These are phyloP conservation scores for Anastatus disparis DNA, from an alignment of 1,140 invertebrate species.

Conservation along the genomic window DNA sequence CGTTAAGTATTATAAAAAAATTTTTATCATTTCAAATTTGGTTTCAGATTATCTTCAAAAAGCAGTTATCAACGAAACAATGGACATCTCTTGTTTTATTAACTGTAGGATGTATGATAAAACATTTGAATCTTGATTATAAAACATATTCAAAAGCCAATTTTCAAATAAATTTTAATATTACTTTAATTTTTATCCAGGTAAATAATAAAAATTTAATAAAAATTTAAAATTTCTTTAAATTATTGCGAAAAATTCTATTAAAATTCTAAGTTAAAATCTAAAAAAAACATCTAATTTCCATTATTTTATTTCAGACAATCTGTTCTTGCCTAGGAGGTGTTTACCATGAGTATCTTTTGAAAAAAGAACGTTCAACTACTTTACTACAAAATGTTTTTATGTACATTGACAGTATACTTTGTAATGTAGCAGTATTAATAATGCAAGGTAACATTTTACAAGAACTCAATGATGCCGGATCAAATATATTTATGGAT, in stretches of 20 bases:
- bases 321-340: conserved; percentile 94
- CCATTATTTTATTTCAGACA: conserved; percentile 74
- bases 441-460: conserved; percentile 72
- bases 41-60: conserved; percentile 86
- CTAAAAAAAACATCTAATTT: too few species aligned
- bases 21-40: too few species aligned
- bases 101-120: conserved; percentile 91
- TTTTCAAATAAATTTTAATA: conserved; percentile 74
- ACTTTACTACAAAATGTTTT: conserved; percentile 95
- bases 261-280: too few species aligned
- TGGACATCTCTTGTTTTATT: conserved; percentile 90
- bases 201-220: too few species aligned
- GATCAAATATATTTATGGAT: conserved; percentile 55
- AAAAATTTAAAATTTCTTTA: too few species aligned
- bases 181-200: conserved; percentile 77
- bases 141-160: conserved; percentile 55
- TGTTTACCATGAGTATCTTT: conserved; percentile 95
- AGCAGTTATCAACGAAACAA: conserved; percentile 82
- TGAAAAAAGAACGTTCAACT: conserved; percentile 89
- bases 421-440: conserved; percentile 85
- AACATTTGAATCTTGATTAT: conserved; percentile 77
- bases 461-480: conserved; percentile 71
- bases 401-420: conserved; percentile 94
- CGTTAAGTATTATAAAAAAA: too few species aligned
- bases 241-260: too few species aligned